phyloP scores from a whole-genome alignment of 2,888 invertebrate species.

The Ischnus inquisitorius region DNA sequence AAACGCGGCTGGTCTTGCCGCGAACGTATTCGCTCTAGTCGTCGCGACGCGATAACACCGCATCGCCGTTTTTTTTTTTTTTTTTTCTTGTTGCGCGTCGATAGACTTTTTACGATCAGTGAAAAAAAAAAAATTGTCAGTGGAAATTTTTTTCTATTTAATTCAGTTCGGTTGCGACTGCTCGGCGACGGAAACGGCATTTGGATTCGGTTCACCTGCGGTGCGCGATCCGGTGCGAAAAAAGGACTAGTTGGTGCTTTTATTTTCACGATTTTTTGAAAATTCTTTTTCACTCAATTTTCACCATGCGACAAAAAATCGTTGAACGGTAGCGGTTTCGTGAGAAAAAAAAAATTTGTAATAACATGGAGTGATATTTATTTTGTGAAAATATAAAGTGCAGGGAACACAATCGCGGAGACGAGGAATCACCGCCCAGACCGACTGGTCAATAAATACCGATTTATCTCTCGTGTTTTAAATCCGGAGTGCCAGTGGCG shows the following conservation, averaged over 20 bases:
- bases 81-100: neutral
- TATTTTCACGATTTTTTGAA: too few relatives aligned
- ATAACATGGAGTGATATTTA: too few relatives aligned
- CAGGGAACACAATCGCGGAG: constrained; percentile 22
- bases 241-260: too few relatives aligned
- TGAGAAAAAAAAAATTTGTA: neutral
- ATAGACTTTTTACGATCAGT: neutral
- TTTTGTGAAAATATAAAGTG: too few relatives aligned
- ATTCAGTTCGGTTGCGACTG: neutral
- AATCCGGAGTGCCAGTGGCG: constrained; percentile 51
- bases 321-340: neutral
- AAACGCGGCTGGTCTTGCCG: constrained; percentile 52
- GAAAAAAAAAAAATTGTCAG: neutral
- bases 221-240: too few relatives aligned
- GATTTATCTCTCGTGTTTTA: constrained; percentile 62
- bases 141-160: neutral
- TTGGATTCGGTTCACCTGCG: too few relatives aligned
- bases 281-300: too few relatives aligned
- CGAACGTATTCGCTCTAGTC: constrained; percentile 45
- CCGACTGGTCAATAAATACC: constrained; percentile 59
- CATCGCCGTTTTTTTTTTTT: too few relatives aligned
- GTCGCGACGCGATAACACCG: too few relatives aligned
- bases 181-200: too few relatives aligned
- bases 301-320: too few relatives aligned
- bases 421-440: constrained; percentile 63